Conservation (phyloP, 2,797 vertebrate species). For the Tenualosa ilisha region DNA sequence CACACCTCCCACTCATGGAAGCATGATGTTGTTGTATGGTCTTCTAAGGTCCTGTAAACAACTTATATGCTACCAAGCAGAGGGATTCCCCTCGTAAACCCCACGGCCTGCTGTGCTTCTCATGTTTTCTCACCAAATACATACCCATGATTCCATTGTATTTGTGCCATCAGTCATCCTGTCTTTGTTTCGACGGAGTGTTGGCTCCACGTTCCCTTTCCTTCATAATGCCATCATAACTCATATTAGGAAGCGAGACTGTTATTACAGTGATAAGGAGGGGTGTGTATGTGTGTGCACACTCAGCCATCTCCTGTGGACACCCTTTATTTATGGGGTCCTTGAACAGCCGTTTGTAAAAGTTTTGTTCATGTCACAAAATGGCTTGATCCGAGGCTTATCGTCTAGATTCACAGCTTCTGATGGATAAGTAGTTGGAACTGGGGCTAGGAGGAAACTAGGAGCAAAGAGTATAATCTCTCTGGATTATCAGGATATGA, state of each 20-base stretch:
- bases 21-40: not conserved
- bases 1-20: not conserved
- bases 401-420: not conserved
- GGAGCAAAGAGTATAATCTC: not conserved
- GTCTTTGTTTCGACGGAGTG: not conserved
- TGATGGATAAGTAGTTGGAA: not conserved
- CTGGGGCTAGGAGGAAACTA: not conserved
- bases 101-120: not conserved
- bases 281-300: not conserved
- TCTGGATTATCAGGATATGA: too few species aligned
- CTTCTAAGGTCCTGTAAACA: not conserved
- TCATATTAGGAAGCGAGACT: not conserved
- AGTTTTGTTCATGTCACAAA: not conserved
- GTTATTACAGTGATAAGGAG: constrained; percentile 12
- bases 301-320: not conserved
- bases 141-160: not conserved
- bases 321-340: not conserved
- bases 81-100: not conserved
- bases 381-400: too few species aligned
- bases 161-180: not conserved
- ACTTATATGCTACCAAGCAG: not conserved
- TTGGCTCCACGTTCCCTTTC: not conserved
- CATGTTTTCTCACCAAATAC: constrained; percentile 8
- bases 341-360: not conserved
- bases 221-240: not conserved